Base-by-base conservation (phyloP, 2,888 invertebrate genomes). In the Meiosimyza decipiens region DNA sequence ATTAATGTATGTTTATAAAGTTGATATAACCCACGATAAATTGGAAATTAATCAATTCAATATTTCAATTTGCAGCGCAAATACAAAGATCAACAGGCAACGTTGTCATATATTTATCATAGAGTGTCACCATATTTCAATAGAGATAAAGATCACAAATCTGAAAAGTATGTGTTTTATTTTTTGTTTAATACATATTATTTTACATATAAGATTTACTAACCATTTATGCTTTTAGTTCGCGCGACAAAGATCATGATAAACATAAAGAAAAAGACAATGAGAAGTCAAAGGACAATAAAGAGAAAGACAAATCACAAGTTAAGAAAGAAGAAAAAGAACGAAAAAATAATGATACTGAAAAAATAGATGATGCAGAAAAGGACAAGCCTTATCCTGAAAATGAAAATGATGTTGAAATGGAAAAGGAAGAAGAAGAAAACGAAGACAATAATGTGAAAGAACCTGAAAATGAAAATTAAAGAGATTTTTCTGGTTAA, bases 1-100 rank as follows among this genome's bases (percentile, higher is more conserved):
- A 83, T 88, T 71, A 89, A 89, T 81, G 91, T 91, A 87, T 88
- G 88, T 86, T 72, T 62, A 65, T 51, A 51, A 7, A 63, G 40
- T 18, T 59, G 13, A 13, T 62, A 28, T 16, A 54, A 18, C 33
- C 18, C 13, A 3, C 33, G 2, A n/a, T 4, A n/a, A 54, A n/a
- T 55, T 51, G 1, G 9, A 52, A 68, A 13, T 47, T 52, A 22
- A 1, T 28, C 22, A 16, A 49, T 28, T 28, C 28, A 40, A 40
- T 40, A 40, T 40, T 28, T 63, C n/a, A 18, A 55, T 50, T 78
- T 78, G 2, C 69, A 85, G 85, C 80, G 82, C 66, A 84, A 84
- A 75, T 80, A 79, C 50, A 78, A 79, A 52, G 84, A 85, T 63
- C 82, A 83, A 72, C 78, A 81, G 71, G 76, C 80, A 2, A 79